phyloP scores from a whole-genome alignment of 2,113 vertebrate species.

The Pollachius pollachius region DNA sequence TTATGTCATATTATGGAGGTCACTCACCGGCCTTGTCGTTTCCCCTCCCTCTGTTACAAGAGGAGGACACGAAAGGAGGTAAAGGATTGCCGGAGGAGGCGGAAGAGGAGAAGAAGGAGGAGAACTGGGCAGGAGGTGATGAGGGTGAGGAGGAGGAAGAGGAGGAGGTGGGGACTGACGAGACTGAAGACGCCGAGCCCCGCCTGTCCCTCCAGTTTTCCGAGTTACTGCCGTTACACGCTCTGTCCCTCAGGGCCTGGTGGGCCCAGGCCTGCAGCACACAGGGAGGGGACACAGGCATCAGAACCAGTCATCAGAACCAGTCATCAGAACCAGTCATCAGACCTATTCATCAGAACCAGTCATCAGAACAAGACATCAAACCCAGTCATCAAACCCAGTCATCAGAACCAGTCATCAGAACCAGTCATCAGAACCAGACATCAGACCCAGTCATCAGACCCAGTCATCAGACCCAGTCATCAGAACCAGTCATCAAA shows the following conservation, averaged over 20 bases:
- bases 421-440: too few species aligned
- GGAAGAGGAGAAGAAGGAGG: slow-evolving; percentile 41
- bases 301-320: slow-evolving; percentile 9
- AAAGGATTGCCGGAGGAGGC: slow-evolving; percentile 55
- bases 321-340: slow-evolving; percentile 14
- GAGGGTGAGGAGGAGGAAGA: slow-evolving; percentile 61
- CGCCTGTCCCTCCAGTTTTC: slow-evolving; percentile 78
- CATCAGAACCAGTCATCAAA: slow-evolving; percentile 13
- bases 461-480: slow-evolving; percentile 17
- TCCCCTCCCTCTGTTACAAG: slow-evolving; percentile 32
- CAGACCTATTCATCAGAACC: slow-evolving; percentile 31
- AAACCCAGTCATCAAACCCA: too few species aligned
- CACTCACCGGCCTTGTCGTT: slow-evolving; percentile 60
- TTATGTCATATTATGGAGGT: neutral
- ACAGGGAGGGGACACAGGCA: slow-evolving; percentile 11
- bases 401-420: too few species aligned
- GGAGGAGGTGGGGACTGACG: slow-evolving; percentile 48
- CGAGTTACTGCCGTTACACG: slow-evolving; percentile 66
- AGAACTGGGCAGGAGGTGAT: slow-evolving; percentile 41
- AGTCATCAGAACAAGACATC: neutral
- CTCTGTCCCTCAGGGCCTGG: slow-evolving; percentile 51
- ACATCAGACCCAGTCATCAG: neutral
- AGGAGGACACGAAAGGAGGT: slow-evolving; percentile 44
- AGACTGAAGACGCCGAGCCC: slow-evolving; percentile 55
- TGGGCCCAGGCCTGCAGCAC: slow-evolving; percentile 49